phyloP scores from a whole-genome alignment of 2,113 vertebrate species.

The Heterotilapia buettikoferi region DNA sequence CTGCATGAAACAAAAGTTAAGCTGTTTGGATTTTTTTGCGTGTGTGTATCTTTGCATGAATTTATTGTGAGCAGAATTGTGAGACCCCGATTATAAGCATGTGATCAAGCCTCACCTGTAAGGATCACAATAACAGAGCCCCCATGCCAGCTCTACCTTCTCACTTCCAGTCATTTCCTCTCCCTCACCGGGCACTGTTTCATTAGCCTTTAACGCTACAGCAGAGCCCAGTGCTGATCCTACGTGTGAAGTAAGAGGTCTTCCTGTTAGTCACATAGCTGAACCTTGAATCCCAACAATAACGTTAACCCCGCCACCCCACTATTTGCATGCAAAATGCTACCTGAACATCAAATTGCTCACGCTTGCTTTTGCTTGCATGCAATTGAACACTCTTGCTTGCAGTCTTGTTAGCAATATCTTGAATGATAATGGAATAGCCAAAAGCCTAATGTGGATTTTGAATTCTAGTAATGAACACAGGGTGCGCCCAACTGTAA shows the following conservation, averaged over 20 bases:
- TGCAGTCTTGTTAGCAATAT: slow-evolving; percentile 24
- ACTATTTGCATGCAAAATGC: slow-evolving; percentile 47
- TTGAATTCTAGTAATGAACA: slow-evolving; percentile 35
- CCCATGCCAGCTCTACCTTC: background rate
- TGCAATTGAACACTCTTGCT: slow-evolving; percentile 28
- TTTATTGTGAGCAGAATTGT: background rate
- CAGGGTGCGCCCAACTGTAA: background rate
- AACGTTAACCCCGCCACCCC: background rate
- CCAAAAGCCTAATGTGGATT: slow-evolving; percentile 4
- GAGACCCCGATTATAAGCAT: background rate
- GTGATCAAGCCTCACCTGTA: background rate
- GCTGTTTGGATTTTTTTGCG: background rate
- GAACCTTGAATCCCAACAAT: background rate
- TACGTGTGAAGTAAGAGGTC: slow-evolving; percentile 41
- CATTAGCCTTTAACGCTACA: slow-evolving; percentile 35
- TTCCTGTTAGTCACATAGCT: slow-evolving; percentile 48
- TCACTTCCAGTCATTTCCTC: background rate
- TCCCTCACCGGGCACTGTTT: slow-evolving; percentile 11
- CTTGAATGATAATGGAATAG: slow-evolving; percentile 45
- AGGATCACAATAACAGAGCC: background rate
- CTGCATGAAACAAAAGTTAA: background rate
- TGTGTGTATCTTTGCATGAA: background rate
- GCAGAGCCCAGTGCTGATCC: slow-evolving; percentile 21
- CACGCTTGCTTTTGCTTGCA: slow-evolving; percentile 6
- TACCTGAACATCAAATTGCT: slow-evolving; percentile 24